Conservation (phyloP, 2,113 vertebrate genomes). For the Epinephelus lanceolatus region DNA sequence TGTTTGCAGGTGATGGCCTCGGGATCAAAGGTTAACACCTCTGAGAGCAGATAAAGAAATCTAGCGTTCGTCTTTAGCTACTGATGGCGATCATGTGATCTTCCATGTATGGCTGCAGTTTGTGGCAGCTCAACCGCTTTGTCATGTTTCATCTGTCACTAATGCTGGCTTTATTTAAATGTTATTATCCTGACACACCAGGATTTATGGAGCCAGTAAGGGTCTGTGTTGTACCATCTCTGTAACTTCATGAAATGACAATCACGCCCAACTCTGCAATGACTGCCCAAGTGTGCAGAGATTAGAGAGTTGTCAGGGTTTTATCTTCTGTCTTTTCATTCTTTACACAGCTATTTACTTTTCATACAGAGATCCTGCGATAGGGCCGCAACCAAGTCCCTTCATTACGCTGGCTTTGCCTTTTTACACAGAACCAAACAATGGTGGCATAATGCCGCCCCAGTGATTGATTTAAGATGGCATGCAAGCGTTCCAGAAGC, state of each 20-base stretch:
- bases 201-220: too few species aligned
- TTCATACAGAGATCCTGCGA: too few species aligned
- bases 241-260: neutral
- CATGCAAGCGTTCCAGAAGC: too few species aligned
- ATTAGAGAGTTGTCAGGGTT: neutral
- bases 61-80: neutral
- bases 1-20: slow-evolving; percentile 36
- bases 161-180: too few species aligned
- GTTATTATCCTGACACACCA: too few species aligned
- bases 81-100: neutral
- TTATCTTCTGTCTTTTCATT: neutral
- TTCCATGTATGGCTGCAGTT: neutral
- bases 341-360: too few species aligned
- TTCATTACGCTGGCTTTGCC: too few species aligned
- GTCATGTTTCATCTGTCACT: neutral
- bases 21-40: slow-evolving; percentile 46
- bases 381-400: too few species aligned
- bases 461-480: too few species aligned
- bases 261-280: neutral
- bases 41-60: slow-evolving; percentile 23
- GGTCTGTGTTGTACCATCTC: neutral
- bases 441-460: too few species aligned
- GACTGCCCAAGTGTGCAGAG: slow-evolving; percentile 1
- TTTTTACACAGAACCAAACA: too few species aligned
- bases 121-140: neutral